phyloP scores from a whole-genome alignment of 1,140 invertebrate species.

The Phymorhynchus buccinoides region DNA sequence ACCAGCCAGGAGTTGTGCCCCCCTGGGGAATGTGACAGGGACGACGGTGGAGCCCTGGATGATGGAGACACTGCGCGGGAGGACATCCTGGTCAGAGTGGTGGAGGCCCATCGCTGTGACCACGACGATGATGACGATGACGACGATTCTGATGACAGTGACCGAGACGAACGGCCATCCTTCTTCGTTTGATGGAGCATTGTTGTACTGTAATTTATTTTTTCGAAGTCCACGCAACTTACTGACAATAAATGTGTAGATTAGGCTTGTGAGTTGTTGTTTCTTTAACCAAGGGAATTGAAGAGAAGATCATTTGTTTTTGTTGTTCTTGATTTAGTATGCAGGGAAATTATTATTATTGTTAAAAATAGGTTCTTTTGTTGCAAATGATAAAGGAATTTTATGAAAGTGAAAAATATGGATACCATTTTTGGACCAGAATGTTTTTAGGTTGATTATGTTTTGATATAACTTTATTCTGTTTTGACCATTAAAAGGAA shows the following conservation, averaged over 20 bases:
- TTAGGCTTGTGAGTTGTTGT: background rate
- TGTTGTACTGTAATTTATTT: background rate
- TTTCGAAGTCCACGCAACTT: background rate
- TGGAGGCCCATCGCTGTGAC: background rate
- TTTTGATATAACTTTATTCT: too few species aligned
- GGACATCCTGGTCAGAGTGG: background rate
- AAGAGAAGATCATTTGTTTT: background rate
- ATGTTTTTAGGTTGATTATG: too few species aligned
- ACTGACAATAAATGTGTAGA: background rate
- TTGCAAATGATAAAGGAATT: background rate
- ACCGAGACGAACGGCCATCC: slow-evolving; percentile 15
- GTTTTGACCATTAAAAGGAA: too few species aligned
- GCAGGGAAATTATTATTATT: background rate
- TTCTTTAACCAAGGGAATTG: background rate
- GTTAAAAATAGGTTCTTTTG: background rate
- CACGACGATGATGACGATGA: background rate
- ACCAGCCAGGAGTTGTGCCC: too few species aligned
- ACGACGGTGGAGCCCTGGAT: background rate
- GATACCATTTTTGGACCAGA: background rate
- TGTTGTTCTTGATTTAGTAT: background rate
- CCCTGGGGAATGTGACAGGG: background rate
- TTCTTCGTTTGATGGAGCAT: slow-evolving; percentile 30
- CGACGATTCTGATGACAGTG: background rate
- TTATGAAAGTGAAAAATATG: background rate
- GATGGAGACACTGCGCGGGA: background rate